These are phyloP conservation scores for Rhea americana DNA, from an alignment of 2,113 vertebrate genomes.

Conservation along the genomic window DNA sequence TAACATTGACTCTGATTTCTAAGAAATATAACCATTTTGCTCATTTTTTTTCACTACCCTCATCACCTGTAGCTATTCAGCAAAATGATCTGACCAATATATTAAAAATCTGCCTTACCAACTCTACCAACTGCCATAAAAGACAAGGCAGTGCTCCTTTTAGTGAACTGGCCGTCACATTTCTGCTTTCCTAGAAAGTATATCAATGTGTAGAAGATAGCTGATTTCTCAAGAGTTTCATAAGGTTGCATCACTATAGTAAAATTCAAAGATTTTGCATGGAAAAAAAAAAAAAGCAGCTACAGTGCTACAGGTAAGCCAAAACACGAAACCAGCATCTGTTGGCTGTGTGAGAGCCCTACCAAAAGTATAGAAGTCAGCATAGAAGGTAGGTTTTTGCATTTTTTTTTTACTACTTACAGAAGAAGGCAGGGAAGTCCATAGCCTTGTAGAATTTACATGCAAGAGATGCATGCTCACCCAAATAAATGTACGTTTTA, in stretches of 20 bases:
- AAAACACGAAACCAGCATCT: neutral
- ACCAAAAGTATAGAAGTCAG: neutral
- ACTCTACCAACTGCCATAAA: rapidly evolving
- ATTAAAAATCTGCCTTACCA: neutral
- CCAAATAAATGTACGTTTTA: neutral
- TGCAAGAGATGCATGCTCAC: neutral
- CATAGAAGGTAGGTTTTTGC: neutral
- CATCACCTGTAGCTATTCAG: neutral
- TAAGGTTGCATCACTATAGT: neutral
- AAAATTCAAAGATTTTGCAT: neutral
- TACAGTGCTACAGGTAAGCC: neutral
- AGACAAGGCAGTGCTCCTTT: neutral
- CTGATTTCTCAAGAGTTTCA: neutral
- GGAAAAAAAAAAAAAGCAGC: neutral
- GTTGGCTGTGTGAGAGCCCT: neutral
- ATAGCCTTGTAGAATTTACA: neutral
- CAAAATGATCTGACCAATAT: neutral
- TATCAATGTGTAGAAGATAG: neutral
- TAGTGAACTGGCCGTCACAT: neutral
- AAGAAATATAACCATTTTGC: neutral
- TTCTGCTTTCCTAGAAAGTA: neutral
- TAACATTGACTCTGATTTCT: neutral
- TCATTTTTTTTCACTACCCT: neutral
- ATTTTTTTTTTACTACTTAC: neutral
- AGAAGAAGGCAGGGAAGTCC: neutral